These are phyloP conservation scores for Sciurus carolinensis DNA, from an alignment of 2,797 vertebrate species.

Conservation along the genomic window DNA sequence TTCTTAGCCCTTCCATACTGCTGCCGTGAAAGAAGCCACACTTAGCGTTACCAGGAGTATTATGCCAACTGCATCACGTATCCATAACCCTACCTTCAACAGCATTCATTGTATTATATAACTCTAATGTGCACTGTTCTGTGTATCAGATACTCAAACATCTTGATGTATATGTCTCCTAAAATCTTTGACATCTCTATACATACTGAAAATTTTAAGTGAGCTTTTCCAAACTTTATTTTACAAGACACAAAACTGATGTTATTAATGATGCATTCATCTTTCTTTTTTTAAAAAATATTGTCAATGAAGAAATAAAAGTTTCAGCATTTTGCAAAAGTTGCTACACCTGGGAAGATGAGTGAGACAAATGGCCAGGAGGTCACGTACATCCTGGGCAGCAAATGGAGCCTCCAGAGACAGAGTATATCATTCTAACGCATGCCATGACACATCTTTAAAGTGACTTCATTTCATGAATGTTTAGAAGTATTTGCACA, in stretches of 20 bases:
- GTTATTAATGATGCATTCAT: not conserved
- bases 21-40: not conserved
- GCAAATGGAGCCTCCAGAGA: not conserved
- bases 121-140: not conserved
- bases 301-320: constrained; percentile 39
- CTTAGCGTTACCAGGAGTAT: not conserved
- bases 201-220: not conserved
- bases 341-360: not conserved
- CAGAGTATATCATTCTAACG: not conserved
- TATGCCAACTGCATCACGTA: not conserved
- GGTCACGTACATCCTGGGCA: rapidly evolving
- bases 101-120: not conserved
- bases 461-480: not conserved
- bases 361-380: not conserved
- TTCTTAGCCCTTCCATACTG: not conserved
- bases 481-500: not conserved
- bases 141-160: not conserved
- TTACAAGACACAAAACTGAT: not conserved
- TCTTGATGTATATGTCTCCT: not conserved
- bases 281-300: not conserved
- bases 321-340: not conserved
- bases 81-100: not conserved
- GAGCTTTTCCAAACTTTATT: not conserved
- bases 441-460: not conserved
- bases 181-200: not conserved